Evolutionary conservation across 2,113 vertebrate species (phyloP).

Genomic region (Calidris pygmaea): DNA sequence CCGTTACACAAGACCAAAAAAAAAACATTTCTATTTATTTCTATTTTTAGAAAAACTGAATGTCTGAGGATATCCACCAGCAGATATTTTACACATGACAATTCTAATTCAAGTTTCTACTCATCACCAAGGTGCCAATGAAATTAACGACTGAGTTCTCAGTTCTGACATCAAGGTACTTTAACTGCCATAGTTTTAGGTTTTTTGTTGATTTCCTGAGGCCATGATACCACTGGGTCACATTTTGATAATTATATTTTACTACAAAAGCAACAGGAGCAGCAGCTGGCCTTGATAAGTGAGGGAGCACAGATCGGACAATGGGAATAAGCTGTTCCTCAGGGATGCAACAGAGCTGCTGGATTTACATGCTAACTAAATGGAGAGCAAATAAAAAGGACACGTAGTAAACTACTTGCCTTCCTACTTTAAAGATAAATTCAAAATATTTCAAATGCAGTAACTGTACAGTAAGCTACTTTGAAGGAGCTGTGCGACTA

Average conservation of each 20-base stretch:
- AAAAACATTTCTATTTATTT: background rate
- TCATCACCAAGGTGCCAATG: background rate
- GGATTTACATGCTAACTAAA: background rate
- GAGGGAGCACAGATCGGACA: slow-evolving; percentile 10
- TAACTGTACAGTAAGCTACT: background rate
- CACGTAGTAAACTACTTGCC: background rate
- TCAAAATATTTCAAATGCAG: slow-evolving; percentile 16
- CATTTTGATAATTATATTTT: background rate
- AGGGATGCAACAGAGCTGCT: background rate
- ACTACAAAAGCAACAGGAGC: background rate
- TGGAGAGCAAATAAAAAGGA: background rate
- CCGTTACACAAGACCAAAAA: background rate
- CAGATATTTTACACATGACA: background rate
- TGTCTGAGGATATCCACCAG: background rate
- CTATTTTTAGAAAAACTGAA: background rate
- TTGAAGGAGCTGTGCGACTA: background rate
- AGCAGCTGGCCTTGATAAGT: slow-evolving; percentile 14
- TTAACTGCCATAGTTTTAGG: background rate
- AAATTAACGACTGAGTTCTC: background rate
- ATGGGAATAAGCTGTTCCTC: background rate
- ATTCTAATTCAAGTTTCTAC: background rate
- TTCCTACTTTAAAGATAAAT: background rate
- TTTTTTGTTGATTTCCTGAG: background rate
- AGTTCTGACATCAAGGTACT: background rate
- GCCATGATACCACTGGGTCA: background rate